Evolutionary conservation across 2,888 invertebrate species (phyloP).

Genomic region (Hirtodrosophila confusa): DNA sequence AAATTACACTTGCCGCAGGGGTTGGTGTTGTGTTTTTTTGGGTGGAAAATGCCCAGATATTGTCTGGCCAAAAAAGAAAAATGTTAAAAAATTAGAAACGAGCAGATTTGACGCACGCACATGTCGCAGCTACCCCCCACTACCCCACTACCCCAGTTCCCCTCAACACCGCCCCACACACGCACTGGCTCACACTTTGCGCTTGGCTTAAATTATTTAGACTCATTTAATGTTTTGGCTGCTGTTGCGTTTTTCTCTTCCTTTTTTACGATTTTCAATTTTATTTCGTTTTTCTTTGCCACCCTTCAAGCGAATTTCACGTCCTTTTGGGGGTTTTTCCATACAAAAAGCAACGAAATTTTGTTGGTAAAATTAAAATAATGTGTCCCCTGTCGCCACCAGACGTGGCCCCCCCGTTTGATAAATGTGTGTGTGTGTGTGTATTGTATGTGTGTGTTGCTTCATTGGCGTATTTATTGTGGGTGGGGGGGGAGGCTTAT

Average conservation of each 20-base stretch:
- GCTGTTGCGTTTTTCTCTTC: slow-evolving; percentile 20
- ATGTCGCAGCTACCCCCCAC: slow-evolving; percentile 49
- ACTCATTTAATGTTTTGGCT: slow-evolving; percentile 73
- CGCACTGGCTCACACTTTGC: slow-evolving; percentile 47
- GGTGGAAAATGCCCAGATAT: slow-evolving; percentile 54
- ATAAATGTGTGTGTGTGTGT: slow-evolving; percentile 8
- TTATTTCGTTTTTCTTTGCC: slow-evolving; percentile 50
- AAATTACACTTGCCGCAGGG: slow-evolving; percentile 71
- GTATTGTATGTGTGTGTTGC: slow-evolving; percentile 1
- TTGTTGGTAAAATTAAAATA: slow-evolving; percentile 77
- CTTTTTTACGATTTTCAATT: slow-evolving; percentile 68
- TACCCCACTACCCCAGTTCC: neutral
- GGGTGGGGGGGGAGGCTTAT: slow-evolving; percentile 16
- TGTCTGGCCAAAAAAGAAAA: slow-evolving; percentile 52
- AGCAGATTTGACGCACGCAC: slow-evolving; percentile 69
- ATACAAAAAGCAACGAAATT: slow-evolving; percentile 58
- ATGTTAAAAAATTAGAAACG: slow-evolving; percentile 70
- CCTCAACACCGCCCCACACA: neutral
- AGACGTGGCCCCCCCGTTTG: slow-evolving; percentile 57
- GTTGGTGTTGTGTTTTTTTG: slow-evolving; percentile 60
- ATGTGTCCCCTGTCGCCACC: slow-evolving; percentile 83
- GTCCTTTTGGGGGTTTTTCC: slow-evolving; percentile 58
- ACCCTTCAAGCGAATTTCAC: slow-evolving; percentile 59
- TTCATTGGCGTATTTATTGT: slow-evolving; percentile 26
- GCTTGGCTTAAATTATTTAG: slow-evolving; percentile 73